phyloP scores from a whole-genome alignment of 2,113 vertebrate genomes.

The Hylia prasina region DNA sequence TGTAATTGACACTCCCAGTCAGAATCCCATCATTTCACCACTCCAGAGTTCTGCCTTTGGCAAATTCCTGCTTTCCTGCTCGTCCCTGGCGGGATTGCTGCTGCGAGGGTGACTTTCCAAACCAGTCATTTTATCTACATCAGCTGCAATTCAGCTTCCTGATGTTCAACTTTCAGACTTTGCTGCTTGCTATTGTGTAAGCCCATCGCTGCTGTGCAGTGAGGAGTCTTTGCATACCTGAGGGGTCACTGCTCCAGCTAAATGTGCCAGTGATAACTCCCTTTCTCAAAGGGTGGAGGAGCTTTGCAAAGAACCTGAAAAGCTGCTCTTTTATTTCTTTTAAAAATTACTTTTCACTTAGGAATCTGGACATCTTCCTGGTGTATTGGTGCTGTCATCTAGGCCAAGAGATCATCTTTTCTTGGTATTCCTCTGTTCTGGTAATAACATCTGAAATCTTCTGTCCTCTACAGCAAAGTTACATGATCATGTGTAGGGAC shows the following conservation, averaged over 20 bases:
- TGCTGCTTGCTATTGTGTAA: neutral
- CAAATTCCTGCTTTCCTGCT: neutral
- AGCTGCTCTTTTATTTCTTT: neutral
- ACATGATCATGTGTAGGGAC: neutral
- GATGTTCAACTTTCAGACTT: neutral
- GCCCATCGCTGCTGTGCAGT: fast-evolving
- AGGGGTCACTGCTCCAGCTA: neutral
- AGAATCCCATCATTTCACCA: neutral
- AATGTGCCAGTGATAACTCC: neutral
- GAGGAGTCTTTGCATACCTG: neutral
- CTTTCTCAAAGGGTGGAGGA: neutral
- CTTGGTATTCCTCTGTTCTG: neutral
- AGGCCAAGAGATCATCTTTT: neutral
- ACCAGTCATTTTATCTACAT: neutral
- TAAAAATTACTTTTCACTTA: neutral
- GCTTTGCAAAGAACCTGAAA: neutral
- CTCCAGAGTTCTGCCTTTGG: neutral
- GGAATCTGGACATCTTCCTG: neutral
- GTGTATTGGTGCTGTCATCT: neutral
- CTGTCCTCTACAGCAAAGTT: neutral
- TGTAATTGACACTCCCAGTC: neutral
- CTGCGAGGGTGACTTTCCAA: neutral
- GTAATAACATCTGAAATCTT: neutral
- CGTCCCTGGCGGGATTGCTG: neutral
- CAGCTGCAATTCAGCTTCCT: neutral